Evolutionary conservation across 2,888 invertebrate species (phyloP), one percentile per base, ranked within the genome.

Genomic region (Torymus aiolomorphi): DNA sequence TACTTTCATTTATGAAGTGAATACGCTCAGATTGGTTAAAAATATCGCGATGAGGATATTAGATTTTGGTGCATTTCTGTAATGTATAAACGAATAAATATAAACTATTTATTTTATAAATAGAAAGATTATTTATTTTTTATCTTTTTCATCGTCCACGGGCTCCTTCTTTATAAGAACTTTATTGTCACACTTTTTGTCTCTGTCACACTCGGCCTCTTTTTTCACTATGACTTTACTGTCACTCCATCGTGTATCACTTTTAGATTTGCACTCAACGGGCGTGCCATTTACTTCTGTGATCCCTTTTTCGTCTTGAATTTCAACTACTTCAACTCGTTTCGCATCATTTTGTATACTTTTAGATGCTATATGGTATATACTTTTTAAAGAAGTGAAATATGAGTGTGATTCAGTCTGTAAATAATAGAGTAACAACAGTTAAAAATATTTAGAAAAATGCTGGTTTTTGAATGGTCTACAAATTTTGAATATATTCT

Each of bases 381-480:
- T 86, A 81, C 88, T 90, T 82, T 89, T 93, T 83, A 95, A 89
- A 1, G 94, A 93, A 16, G 93, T 92, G 88, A 94, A 93, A 90
- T 94, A 95, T 86, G 94, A 92, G 88, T 94, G 94, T 0, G 94
- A 93, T 85, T 94, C 94, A 13, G 93, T 92, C 94, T 95, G 91
- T 78, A 76, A 69, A 54, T 18, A 14, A 20, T 10, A 42, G 8
- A 31, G 31, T 31, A 31, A 42, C 52, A 56, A 42, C 52, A 56
- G 11, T 61, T 13, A 18, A 63, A 63, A n/a, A 62, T 49, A 54
- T 59, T 52, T 20, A 54, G n/a, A 67, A 54, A 66, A 51, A 67
- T 11, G 11, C 20, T 20, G 20, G 2, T 20, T 20, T 20, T 18
- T 1, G 1, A 51, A 16, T 14, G 1, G 20, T 20, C 8, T 4